Conservation (phyloP, 2,888 invertebrate species). For the Protodeltote pygarga region DNA sequence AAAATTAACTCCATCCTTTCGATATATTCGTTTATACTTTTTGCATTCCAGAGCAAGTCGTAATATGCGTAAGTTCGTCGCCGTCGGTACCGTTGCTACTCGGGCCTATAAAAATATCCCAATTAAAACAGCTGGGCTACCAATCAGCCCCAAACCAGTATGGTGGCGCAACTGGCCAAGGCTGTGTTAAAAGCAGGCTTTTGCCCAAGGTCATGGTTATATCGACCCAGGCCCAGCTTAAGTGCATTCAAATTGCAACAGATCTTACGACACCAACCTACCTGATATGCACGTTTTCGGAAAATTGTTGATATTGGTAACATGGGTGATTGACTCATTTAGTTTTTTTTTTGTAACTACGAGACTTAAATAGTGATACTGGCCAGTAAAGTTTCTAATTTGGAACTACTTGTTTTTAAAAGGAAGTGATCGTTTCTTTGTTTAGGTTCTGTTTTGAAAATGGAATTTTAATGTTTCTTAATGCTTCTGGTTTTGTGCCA, state of each 20-base stretch:
- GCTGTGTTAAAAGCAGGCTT: slow-evolving; percentile 41
- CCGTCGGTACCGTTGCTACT: too few species aligned
- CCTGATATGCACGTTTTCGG: slow-evolving; percentile 13
- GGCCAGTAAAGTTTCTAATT: too few species aligned
- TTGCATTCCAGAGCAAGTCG: too few species aligned
- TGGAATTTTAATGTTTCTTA: too few species aligned
- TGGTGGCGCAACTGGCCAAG: slow-evolving; percentile 47
- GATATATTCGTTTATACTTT: too few species aligned
- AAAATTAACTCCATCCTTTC: too few species aligned
- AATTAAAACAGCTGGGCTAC: slow-evolving; percentile 39
- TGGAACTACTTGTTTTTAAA: too few species aligned
- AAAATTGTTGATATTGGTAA: slow-evolving; percentile 6
- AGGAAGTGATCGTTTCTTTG: too few species aligned
- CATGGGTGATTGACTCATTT: neutral
- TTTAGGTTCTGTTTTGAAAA: too few species aligned
- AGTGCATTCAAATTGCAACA: slow-evolving; percentile 47
- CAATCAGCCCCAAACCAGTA: slow-evolving; percentile 43
- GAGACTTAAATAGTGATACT: too few species aligned
- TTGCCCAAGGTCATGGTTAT: slow-evolving; percentile 51
- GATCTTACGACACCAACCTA: slow-evolving; percentile 38
- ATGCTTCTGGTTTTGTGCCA: too few species aligned
- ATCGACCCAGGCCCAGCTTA: slow-evolving; percentile 16
- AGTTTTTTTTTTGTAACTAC: neutral
- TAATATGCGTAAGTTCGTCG: too few species aligned
- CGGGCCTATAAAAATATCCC: slow-evolving; percentile 23